Evolutionary conservation across 1,140 invertebrate genomes (phyloP).

Genomic region (Drosophila rhopaloa): DNA sequence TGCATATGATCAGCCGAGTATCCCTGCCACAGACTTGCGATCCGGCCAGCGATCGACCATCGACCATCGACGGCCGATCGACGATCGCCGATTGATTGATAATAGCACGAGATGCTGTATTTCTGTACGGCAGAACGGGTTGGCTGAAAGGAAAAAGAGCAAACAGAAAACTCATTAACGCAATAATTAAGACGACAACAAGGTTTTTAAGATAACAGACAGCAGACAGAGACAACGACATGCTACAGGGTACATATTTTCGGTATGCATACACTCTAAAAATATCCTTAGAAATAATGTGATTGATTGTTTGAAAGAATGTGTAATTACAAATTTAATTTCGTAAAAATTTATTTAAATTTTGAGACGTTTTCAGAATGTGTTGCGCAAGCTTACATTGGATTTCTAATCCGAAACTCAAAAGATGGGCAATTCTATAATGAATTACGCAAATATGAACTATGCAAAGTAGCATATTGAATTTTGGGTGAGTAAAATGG

Average conservation of each 20-base stretch:
- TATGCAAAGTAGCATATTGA: too few relatives aligned
- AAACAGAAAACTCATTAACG: slow-evolving; percentile 84
- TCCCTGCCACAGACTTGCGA: slow-evolving; percentile 35
- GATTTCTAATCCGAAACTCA: too few relatives aligned
- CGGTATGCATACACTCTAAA: slow-evolving; percentile 18
- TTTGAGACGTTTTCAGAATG: too few relatives aligned
- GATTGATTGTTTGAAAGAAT: not conserved
- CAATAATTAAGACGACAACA: slow-evolving; percentile 84
- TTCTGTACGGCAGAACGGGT: slow-evolving; percentile 62
- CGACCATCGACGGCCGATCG: slow-evolving; percentile 50
- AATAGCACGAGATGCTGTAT: slow-evolving; percentile 79
- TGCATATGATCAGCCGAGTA: slow-evolving; percentile 65
- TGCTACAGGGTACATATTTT: slow-evolving; percentile 50
- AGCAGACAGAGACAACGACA: slow-evolving; percentile 54
- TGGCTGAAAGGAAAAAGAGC: slow-evolving; percentile 58
- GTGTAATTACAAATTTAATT: too few relatives aligned
- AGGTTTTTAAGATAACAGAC: slow-evolving; percentile 84
- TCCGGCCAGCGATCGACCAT: slow-evolving; percentile 47
- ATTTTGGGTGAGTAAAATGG: too few relatives aligned
- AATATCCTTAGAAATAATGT: not conserved
- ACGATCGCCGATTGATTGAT: slow-evolving; percentile 79
- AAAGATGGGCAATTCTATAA: too few relatives aligned
- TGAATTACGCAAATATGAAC: too few relatives aligned
- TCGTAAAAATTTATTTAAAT: too few relatives aligned
- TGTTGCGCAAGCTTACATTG: too few relatives aligned